Base-by-base conservation (phyloP, 2,888 invertebrate species). In the Lithophane ornitopus region DNA sequence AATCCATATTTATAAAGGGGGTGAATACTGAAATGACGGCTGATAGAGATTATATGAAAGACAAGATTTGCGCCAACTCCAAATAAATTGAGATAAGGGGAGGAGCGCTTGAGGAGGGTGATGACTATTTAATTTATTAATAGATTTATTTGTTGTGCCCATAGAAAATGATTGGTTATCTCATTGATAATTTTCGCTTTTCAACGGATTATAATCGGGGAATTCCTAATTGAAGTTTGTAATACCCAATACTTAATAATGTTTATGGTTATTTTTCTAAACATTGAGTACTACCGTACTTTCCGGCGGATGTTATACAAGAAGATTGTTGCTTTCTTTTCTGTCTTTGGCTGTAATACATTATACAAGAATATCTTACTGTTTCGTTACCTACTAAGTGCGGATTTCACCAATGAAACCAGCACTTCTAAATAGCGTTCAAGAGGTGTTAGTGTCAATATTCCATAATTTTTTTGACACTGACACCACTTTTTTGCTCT, bases 151-250 rank as follows among this genome's bases (percentile, higher is more conserved):
- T 67, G 52, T 59, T 58, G n/a, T 68, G n/a, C 52, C 14, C 41
- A 41, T 44, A 59, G 22, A 69, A 22, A 65, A 52, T 52, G 65
- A 72, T 61, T 78, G 8, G 52, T 73, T 81, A 72, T 82, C 78
- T 68, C 52, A 58, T 62, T 66, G 74, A 74, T 84, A 61, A 69
- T 49, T 61, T 61, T 28, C 52, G 39, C 9, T 63, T 67, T 80
- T 67, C 14, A 46, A 39, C 16, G 59, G 56, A 77, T 59, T 68
- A 46, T 16, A 46, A n/a, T 70, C 58, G 69, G 76, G 83, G 41
- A 71, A 80, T 82, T 75, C 52, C 66, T 62, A 52, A 83, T 66
- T 61, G 54, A 65, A 11, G 14, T 49, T 28, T 54, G 41, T 52
- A 49, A 59, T 79, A 49, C 39, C 46, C 49, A 72, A 63, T 78